Evolutionary conservation across 2,113 vertebrate genomes (phyloP).

Genomic region (Entelurus aequoreus): DNA sequence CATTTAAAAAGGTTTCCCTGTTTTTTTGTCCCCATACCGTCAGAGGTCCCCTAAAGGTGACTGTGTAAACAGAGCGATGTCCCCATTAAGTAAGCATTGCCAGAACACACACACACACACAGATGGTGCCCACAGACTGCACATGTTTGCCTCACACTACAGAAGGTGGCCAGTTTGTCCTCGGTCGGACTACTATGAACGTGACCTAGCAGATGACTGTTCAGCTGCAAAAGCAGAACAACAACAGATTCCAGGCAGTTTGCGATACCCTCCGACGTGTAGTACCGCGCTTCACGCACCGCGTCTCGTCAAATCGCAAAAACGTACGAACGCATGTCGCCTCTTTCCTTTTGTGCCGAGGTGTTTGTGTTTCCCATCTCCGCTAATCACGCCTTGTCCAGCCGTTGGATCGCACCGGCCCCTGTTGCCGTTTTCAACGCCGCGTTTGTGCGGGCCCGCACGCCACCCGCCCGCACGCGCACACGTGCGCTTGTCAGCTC

Average conservation of each 20-base stretch:
- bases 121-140: conserved; percentile 10
- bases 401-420: conserved; percentile 37
- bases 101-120: background rate
- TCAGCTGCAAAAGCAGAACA: conserved; percentile 4
- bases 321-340: background rate
- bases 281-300: conserved; percentile 13
- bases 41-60: no score
- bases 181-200: background rate
- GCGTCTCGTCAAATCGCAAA: conserved; percentile 11
- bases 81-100: no score
- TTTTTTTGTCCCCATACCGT: no score
- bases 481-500: conserved; percentile 30
- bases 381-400: conserved; percentile 24
- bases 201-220: conserved; percentile 2
- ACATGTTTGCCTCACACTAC: background rate
- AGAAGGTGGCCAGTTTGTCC: conserved; percentile 8
- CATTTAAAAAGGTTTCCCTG: no score
- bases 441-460: conserved; percentile 19
- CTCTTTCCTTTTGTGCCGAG: conserved; percentile 21
- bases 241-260: conserved; percentile 8
- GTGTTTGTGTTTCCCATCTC: conserved; percentile 27
- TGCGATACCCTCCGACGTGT: background rate
- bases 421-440: conserved; percentile 10
- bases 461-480: conserved; percentile 1
- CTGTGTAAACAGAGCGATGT: background rate